Evolutionary conservation across 2,113 vertebrate genomes (phyloP).

Genomic region (Anoplopoma fimbria): DNA sequence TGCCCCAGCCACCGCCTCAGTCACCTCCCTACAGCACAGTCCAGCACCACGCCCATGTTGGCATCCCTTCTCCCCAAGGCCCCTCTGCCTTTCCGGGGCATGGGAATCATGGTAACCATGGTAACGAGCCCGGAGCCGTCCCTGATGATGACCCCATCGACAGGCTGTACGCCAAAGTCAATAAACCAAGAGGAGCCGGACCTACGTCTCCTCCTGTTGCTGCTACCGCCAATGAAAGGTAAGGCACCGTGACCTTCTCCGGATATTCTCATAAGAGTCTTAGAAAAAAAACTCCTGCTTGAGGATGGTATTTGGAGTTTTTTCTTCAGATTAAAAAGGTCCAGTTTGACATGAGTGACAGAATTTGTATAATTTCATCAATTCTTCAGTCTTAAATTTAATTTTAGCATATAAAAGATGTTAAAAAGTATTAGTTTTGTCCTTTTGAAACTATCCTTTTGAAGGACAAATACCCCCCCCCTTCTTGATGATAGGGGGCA

Average conservation of each 20-base stretch:
- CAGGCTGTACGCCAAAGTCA: slow-evolving; percentile 95
- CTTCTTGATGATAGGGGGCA: not conserved
- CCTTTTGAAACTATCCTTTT: not conserved
- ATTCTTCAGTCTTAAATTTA: not conserved
- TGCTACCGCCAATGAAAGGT: slow-evolving; percentile 87
- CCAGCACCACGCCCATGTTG: slow-evolving; percentile 77
- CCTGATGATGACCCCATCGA: slow-evolving; percentile 90
- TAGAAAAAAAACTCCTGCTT: not conserved
- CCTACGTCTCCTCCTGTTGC: slow-evolving; percentile 75
- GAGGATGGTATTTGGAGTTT: not conserved
- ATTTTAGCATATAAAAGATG: not conserved
- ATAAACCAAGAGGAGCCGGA: slow-evolving; percentile 87
- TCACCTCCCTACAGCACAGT: slow-evolving; percentile 53
- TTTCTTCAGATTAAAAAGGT: not conserved
- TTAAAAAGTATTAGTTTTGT: not conserved
- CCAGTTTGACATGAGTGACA: not conserved
- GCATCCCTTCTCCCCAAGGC: slow-evolving; percentile 80
- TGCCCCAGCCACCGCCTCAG: slow-evolving; percentile 47
- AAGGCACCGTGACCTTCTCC: slow-evolving; percentile 40
- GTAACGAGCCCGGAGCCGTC: slow-evolving; percentile 66
- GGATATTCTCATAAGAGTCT: not conserved
- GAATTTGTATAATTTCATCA: not conserved
- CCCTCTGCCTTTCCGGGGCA: slow-evolving; percentile 67
- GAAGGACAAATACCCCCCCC: no score
- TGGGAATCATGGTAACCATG: slow-evolving; percentile 45